Evolutionary conservation across 2,888 invertebrate genomes (phyloP).

Genomic region (Falcaria lacertinaria): DNA sequence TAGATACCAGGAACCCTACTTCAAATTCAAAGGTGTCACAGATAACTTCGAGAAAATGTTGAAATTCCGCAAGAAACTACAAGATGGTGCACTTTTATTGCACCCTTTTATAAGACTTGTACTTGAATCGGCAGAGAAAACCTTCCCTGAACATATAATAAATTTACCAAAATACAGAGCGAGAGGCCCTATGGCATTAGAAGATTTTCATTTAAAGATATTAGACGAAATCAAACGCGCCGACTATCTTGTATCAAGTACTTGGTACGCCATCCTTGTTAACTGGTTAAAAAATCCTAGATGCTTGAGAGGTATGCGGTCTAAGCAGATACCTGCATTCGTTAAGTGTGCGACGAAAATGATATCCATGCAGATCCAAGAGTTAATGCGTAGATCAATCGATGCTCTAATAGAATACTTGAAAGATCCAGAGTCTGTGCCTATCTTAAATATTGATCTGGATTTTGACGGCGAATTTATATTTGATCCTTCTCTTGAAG

Average conservation of each 20-base stretch:
- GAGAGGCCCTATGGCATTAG: constrained; percentile 56
- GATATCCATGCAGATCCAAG: constrained; percentile 81
- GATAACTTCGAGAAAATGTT: constrained; percentile 79
- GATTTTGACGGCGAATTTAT: constrained; percentile 76
- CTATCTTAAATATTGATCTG: constrained; percentile 81
- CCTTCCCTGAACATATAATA: constrained; percentile 77
- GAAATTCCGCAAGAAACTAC: constrained; percentile 75
- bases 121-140: constrained; percentile 70
- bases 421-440: constrained; percentile 73
- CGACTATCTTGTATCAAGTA: constrained; percentile 65
- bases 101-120: constrained; percentile 82
- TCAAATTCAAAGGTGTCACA: constrained; percentile 82
- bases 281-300: constrained; percentile 73
- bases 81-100: constrained; percentile 79
- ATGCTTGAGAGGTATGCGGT: constrained; percentile 59
- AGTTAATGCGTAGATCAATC: constrained; percentile 83
- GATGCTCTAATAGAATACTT: constrained; percentile 80
- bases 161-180: constrained; percentile 69
- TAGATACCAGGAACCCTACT: constrained; percentile 69
- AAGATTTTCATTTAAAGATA: constrained; percentile 48
- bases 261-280: constrained; percentile 64
- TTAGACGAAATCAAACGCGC: constrained; percentile 62
- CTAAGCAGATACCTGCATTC: constrained; percentile 56
- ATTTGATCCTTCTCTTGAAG: constrained; percentile 79
- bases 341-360: constrained; percentile 66